phyloP scores from a whole-genome alignment of 2,888 invertebrate species.

The Heliconius erato region DNA sequence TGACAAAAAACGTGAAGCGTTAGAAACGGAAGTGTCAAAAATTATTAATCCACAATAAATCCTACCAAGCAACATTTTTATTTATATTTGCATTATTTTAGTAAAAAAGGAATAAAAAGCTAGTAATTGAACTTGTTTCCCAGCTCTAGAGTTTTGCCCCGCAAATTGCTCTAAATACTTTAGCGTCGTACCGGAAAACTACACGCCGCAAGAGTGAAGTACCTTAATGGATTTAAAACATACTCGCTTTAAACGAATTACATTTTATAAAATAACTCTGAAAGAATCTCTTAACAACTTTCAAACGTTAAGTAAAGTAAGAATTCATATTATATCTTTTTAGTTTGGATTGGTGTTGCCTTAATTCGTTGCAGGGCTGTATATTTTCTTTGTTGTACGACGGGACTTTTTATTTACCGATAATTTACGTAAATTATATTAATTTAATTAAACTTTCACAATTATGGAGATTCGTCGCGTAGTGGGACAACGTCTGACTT shows the following conservation, averaged over 20 bases:
- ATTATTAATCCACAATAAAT: neutral
- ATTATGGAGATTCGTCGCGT: no score
- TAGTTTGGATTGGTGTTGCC: neutral
- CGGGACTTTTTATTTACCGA: neutral
- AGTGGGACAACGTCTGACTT: no score
- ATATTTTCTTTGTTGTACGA: neutral
- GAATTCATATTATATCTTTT: neutral
- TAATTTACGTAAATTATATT: neutral
- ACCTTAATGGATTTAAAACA: constrained; percentile 27
- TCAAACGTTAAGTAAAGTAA: neutral
- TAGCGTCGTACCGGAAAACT: constrained; percentile 21
- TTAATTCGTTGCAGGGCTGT: neutral
- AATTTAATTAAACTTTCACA: no score
- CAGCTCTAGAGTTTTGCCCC: constrained; percentile 18
- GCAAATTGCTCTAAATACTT: constrained; percentile 32
- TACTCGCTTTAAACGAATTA: constrained; percentile 12
- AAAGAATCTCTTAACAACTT: neutral
- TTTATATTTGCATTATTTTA: constrained; percentile 3
- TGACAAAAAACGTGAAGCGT: neutral
- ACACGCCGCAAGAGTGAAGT: constrained; percentile 19
- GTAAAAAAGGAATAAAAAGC: neutral
- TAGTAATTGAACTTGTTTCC: constrained; percentile 21
- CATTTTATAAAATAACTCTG: constrained; percentile 17
- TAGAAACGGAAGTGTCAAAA: neutral
- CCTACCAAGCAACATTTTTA: neutral